These are phyloP conservation scores for Hyphantria cunea DNA, from an alignment of 1,140 invertebrate species.

Conservation along the genomic window DNA sequence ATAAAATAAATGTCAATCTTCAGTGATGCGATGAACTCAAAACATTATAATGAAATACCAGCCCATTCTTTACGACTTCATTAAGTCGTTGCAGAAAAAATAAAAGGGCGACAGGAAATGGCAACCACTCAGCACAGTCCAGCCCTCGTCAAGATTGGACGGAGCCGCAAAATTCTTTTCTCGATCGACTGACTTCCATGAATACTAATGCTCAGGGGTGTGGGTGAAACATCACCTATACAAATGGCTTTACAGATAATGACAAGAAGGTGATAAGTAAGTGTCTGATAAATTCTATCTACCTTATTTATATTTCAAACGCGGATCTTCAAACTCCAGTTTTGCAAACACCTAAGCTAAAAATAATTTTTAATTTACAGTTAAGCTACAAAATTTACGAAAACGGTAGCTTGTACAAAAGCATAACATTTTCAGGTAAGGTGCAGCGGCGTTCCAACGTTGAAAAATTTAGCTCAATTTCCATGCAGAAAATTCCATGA, in stretches of 20 bases:
- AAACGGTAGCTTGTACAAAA: slow-evolving; percentile 43
- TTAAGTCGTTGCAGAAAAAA: slow-evolving; percentile 70
- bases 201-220: slow-evolving; percentile 70
- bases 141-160: slow-evolving; percentile 60
- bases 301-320: neutral
- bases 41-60: slow-evolving; percentile 57
- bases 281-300: slow-evolving; percentile 17
- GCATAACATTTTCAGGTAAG: slow-evolving; percentile 44
- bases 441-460: slow-evolving; percentile 47
- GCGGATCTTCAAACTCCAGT: neutral
- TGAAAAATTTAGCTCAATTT: slow-evolving; percentile 61
- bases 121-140: slow-evolving; percentile 62
- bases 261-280: slow-evolving; percentile 35
- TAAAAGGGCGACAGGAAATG: slow-evolving; percentile 66
- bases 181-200: slow-evolving; percentile 76
- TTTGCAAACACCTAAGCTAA: neutral
- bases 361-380: slow-evolving; percentile 36
- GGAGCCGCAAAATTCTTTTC: slow-evolving; percentile 71
- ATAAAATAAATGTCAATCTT: slow-evolving; percentile 13
- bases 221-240: slow-evolving; percentile 48
- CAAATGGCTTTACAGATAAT: slow-evolving; percentile 61
- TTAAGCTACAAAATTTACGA: slow-evolving; percentile 54
- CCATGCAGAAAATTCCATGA: slow-evolving; percentile 68
- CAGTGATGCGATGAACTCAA: slow-evolving; percentile 39
- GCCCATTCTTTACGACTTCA: slow-evolving; percentile 60